A percentile compares a stretch with the other conserved stretches of the same genome.
phyloP scores from a whole-genome alignment of 2,797 vertebrate species.

The Anguilla obscura region DNA sequence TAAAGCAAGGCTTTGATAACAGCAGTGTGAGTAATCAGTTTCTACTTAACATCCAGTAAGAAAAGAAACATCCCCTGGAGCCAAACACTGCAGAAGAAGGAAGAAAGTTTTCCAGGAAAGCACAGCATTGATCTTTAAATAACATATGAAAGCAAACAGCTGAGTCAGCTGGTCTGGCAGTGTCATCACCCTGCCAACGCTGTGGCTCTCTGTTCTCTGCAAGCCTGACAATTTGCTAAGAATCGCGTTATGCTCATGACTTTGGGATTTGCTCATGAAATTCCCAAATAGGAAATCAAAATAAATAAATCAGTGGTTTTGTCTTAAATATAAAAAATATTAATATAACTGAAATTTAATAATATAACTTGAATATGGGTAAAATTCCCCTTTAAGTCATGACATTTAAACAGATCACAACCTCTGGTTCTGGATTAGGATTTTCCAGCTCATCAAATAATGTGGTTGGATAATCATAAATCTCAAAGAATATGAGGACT shows the following conservation, averaged over 20 bases:
- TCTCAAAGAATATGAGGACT: background rate
- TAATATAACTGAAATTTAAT: background rate
- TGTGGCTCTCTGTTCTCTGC: background rate
- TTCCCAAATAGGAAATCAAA: slow-evolving; percentile 49
- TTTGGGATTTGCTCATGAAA: slow-evolving; percentile 59
- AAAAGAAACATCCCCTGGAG: slow-evolving; percentile 59
- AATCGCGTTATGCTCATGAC: slow-evolving; percentile 43
- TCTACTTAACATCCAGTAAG: slow-evolving; percentile 71
- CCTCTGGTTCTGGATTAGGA: background rate
- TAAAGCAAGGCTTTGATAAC: slow-evolving; percentile 85
- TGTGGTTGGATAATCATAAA: background rate
- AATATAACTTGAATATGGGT: background rate
- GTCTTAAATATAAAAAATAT: slow-evolving; percentile 1
- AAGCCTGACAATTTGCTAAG: background rate
- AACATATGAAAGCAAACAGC: slow-evolving; percentile 31
- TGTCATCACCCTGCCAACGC: background rate
- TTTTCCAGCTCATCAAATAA: background rate
- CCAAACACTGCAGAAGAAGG: slow-evolving; percentile 55
- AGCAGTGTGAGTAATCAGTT: slow-evolving; percentile 71
- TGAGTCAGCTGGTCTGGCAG: background rate
- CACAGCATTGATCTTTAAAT: slow-evolving; percentile 63
- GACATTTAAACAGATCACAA: background rate
- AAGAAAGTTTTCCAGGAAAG: slow-evolving; percentile 25
- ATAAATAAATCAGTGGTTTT: background rate
- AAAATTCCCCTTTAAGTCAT: too few species aligned